A percentile compares a stretch with the other conserved stretches of the same genome.
Conservation (phyloP, 2,888 invertebrate genomes). For the Andricus quercusramuli region DNA sequence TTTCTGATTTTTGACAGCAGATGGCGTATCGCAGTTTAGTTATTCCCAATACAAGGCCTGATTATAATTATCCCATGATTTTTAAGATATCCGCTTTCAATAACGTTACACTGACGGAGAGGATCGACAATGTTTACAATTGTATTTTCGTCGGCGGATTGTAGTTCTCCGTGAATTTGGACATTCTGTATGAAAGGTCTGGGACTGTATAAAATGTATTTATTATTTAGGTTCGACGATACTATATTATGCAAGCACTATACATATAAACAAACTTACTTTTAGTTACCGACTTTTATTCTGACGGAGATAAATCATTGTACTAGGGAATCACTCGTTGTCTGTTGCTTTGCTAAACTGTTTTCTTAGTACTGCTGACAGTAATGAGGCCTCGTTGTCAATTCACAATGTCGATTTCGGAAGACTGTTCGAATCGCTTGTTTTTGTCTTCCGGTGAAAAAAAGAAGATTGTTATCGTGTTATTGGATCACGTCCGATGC, state of each 20-base stretch:
- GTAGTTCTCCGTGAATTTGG: slow-evolving; percentile 58
- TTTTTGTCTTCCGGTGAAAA: slow-evolving; percentile 29
- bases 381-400: slow-evolving; percentile 37
- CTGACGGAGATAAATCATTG: slow-evolving; percentile 62
- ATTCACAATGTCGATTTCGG: slow-evolving; percentile 39
- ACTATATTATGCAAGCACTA: slow-evolving; percentile 73
- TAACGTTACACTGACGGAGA: slow-evolving; percentile 43
- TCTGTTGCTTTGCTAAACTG: slow-evolving; percentile 29
- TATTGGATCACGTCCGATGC: slow-evolving; percentile 33
- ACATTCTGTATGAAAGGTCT: slow-evolving; percentile 76
- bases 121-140: background rate
- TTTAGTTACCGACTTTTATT: slow-evolving; percentile 74
- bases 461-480: slow-evolving; percentile 31
- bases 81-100: background rate
- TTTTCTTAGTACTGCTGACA: slow-evolving; percentile 12
- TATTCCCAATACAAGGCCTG: slow-evolving; percentile 10
- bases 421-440: slow-evolving; percentile 4
- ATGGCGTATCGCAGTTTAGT: no score
- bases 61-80: background rate
- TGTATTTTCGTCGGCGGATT: background rate
- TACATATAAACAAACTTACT: slow-evolving; percentile 68
- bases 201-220: slow-evolving; percentile 78
- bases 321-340: slow-evolving; percentile 24
- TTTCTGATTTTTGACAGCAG: no score
- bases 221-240: slow-evolving; percentile 78